Evolutionary conservation across 2,113 vertebrate species (phyloP).

Genomic region (Ciconia stormi): DNA sequence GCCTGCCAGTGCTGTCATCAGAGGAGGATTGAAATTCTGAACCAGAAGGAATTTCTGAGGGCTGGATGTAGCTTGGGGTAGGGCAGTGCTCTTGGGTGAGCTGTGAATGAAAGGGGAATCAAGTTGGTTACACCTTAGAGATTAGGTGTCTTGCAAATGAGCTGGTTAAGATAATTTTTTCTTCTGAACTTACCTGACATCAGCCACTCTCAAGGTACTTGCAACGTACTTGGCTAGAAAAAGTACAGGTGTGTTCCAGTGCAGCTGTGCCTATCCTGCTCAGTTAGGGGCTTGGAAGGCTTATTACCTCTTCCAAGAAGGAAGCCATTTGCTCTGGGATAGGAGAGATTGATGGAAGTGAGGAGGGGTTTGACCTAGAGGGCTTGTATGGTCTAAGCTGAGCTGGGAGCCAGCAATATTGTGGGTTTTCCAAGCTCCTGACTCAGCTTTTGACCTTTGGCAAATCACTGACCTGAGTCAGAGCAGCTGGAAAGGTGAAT

Average conservation of each 20-base stretch:
- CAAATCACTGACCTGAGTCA: slow-evolving; percentile 45
- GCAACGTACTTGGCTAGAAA: slow-evolving; percentile 28
- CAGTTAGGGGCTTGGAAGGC: neutral
- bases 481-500: slow-evolving; percentile 48
- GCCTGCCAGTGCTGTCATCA: neutral
- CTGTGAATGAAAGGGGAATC: neutral
- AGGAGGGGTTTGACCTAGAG: slow-evolving; percentile 2
- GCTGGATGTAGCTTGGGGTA: neutral
- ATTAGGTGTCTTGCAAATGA: slow-evolving; percentile 15
- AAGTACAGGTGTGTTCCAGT: slow-evolving; percentile 23
- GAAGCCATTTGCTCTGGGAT: neutral
- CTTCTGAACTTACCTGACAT: slow-evolving; percentile 34
- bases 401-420: neutral
- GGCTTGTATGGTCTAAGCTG: neutral
- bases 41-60: neutral
- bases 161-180: slow-evolving; percentile 25
- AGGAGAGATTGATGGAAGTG: neutral
- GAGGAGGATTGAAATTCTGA: neutral
- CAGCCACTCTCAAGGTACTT: slow-evolving; percentile 11
- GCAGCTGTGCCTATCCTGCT: slow-evolving; percentile 36
- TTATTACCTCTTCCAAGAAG: slow-evolving; percentile 24
- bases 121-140: neutral
- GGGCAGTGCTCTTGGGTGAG: neutral
- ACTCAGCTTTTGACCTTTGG: slow-evolving; percentile 59
- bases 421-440: slow-evolving; percentile 41